A percentile compares a stretch with the other conserved stretches of the same genome.
Conservation (phyloP, 2,113 vertebrate species). For the Pachycephala philippinensis region DNA sequence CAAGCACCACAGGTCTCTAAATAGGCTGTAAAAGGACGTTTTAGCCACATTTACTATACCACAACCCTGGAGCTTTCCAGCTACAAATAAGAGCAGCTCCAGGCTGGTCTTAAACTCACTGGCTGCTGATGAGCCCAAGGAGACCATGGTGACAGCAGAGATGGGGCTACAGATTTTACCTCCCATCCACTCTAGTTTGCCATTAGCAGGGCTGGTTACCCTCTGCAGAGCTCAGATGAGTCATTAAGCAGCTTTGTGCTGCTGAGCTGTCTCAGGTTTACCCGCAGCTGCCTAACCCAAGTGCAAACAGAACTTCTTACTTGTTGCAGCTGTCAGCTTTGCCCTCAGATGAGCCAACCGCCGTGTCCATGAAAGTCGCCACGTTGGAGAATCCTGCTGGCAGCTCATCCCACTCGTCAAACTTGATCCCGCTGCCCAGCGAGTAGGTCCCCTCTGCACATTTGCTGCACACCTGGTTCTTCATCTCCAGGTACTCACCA, state of each 20-base stretch:
- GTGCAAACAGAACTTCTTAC: constrained; percentile 66
- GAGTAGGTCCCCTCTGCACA: constrained; percentile 93
- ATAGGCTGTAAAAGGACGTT: not conserved
- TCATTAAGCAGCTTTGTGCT: not conserved
- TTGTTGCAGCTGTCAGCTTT: constrained; percentile 83
- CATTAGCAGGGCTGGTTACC: not conserved
- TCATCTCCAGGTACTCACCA: constrained; percentile 96
- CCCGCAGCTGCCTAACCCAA: not conserved
- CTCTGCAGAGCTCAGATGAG: not conserved
- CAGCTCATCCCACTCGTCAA: constrained; percentile 93
- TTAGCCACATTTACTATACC: not conserved
- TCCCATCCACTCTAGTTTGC: not conserved
- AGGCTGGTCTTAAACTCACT: not conserved
- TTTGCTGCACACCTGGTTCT: constrained; percentile 89
- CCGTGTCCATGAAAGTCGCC: constrained; percentile 85
- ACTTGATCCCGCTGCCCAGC: constrained; percentile 91
- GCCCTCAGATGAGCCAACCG: constrained; percentile 65
- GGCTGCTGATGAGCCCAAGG: not conserved
- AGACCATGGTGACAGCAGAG: not conserved
- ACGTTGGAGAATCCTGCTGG: constrained; percentile 91
- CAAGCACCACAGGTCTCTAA: not conserved
- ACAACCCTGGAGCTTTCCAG: not conserved
- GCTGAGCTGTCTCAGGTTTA: not conserved
- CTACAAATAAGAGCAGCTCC: not conserved
- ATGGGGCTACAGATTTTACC: not conserved